Evolutionary conservation across 2,797 vertebrate genomes (phyloP).

Genomic region (Avahi laniger): DNA sequence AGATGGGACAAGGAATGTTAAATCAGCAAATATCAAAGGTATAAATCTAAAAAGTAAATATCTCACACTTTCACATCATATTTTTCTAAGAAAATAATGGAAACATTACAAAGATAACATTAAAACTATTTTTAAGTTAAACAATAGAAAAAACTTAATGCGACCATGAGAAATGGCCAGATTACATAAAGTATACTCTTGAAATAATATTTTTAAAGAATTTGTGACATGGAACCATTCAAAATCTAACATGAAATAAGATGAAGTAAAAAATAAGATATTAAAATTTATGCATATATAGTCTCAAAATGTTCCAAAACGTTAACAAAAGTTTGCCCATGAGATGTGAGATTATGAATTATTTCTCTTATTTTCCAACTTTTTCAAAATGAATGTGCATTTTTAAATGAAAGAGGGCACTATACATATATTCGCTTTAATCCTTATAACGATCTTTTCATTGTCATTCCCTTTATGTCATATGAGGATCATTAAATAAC

Average conservation of each 20-base stretch:
- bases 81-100: not conserved
- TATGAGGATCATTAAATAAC: not conserved
- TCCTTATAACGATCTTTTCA: not conserved
- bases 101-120: not conserved
- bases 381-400: not conserved
- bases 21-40: not conserved
- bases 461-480: not conserved
- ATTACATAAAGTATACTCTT: not conserved
- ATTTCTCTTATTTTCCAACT: not conserved
- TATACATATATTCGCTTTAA: not conserved
- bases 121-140: not conserved
- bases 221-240: not conserved
- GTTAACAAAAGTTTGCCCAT: not conserved
- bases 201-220: conserved; percentile 25
- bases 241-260: not conserved
- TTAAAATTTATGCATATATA: not conserved
- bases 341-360: not conserved
- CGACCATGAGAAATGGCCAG: not conserved
- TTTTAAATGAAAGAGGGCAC: not conserved
- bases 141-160: not conserved
- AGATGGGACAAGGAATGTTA: not conserved
- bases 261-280: not conserved
- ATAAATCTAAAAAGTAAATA: not conserved
- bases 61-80: not conserved
- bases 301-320: not conserved